Evolutionary conservation across 1,140 invertebrate species (phyloP).

Genomic region (Cyphomyrmex costatus): DNA sequence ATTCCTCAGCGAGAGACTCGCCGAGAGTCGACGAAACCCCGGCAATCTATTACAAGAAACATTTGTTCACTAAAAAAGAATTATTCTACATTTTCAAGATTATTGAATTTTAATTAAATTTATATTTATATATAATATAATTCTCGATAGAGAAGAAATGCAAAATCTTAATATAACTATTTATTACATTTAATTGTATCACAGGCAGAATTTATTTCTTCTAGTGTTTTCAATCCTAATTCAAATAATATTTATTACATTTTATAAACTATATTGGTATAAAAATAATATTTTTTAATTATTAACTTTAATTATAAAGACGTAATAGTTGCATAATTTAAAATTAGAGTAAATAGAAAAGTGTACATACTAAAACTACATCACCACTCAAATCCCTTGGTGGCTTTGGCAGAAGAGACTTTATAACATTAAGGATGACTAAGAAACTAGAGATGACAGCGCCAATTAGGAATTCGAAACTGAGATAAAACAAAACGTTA

Average conservation of each 20-base stretch:
- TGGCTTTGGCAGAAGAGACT: conserved; percentile 81
- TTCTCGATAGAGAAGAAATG: background rate
- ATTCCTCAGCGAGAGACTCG: conserved; percentile 80
- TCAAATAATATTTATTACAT: background rate
- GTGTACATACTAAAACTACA: conserved; percentile 81
- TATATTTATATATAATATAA: background rate
- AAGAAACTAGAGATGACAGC: conserved; percentile 75
- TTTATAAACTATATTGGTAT: background rate
- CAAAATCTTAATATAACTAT: background rate
- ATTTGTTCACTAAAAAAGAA: conserved; percentile 7
- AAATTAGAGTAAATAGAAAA: background rate
- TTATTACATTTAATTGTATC: background rate
- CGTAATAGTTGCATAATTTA: background rate
- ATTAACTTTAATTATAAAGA: background rate
- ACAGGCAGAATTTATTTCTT: background rate
- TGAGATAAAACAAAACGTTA: conserved; percentile 79
- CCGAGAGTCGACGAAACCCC: conserved; percentile 82
- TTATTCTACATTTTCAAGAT: background rate
- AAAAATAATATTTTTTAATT: background rate
- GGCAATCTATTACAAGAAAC: conserved; percentile 76
- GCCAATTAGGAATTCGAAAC: conserved; percentile 80
- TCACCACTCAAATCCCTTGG: conserved; percentile 82
- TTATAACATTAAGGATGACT: conserved; percentile 75
- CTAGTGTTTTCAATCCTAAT: background rate
- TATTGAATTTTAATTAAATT: background rate